Percentiles rank a stretch among this genome's conserved stretches.
These are phyloP conservation scores for Chlorocebus sabaeus DNA, from an alignment of 2,113 vertebrate species.

Conservation along the genomic window DNA sequence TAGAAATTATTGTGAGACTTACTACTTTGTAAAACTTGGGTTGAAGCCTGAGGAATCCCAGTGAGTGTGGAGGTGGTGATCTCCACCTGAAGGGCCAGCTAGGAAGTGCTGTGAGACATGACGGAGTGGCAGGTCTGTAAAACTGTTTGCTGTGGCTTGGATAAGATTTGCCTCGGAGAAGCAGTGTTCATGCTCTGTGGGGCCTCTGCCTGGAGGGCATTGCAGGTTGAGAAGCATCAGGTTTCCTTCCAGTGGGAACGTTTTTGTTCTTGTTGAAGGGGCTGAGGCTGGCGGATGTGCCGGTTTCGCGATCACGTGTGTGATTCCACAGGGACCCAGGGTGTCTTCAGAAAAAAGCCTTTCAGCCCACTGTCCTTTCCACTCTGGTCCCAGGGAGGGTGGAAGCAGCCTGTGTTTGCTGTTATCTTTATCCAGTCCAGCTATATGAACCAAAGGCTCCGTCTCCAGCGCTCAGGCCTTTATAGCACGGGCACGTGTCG, in stretches of 20 bases:
- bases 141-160: background rate
- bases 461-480: background rate
- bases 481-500: background rate
- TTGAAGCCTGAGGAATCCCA: background rate
- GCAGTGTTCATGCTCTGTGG: accelerated
- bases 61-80: background rate
- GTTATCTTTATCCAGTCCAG: background rate
- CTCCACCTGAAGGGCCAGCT: background rate
- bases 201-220: background rate
- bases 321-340: background rate
- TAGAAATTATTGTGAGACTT: constrained; percentile 18
- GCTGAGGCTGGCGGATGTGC: accelerated
- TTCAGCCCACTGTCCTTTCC: background rate
- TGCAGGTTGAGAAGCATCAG: background rate
- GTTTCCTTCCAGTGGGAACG: no score
- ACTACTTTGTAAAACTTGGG: background rate
- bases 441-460: background rate
- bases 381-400: background rate
- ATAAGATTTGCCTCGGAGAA: background rate
- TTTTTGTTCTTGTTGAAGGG: background rate
- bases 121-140: background rate
- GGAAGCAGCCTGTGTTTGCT: background rate
- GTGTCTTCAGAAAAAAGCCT: background rate
- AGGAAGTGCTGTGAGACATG: accelerated
- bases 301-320: background rate